A percentile compares a stretch with the other conserved stretches of the same genome.
Evolutionary conservation across 2,888 invertebrate genomes (phyloP).

Genomic region (Coremacera marginata): DNA sequence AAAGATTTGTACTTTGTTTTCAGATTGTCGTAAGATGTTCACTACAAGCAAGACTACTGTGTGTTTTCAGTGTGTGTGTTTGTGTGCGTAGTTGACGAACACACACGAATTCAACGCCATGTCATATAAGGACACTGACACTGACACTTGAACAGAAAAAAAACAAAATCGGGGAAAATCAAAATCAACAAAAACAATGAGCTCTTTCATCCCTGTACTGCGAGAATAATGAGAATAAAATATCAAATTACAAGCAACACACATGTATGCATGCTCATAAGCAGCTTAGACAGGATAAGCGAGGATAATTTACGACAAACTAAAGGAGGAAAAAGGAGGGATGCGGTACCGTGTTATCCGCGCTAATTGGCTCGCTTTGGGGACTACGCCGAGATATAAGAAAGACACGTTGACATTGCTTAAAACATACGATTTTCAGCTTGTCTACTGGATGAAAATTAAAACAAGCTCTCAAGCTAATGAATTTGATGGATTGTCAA

Average conservation of each 20-base stretch:
- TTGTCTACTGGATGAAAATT: background rate
- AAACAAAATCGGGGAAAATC: background rate
- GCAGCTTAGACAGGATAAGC: slow-evolving; percentile 9
- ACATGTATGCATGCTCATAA: slow-evolving; percentile 6
- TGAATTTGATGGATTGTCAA: slow-evolving; percentile 52
- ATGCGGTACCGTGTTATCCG: slow-evolving; percentile 17
- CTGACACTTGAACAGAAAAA: slow-evolving; percentile 13
- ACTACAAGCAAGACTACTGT: no score
- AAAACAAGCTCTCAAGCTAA: slow-evolving; percentile 28
- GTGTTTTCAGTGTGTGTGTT: background rate
- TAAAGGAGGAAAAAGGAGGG: background rate
- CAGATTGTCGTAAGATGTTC: no score
- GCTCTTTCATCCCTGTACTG: background rate
- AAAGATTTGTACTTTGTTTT: background rate
- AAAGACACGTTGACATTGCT: background rate
- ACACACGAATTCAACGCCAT: slow-evolving; percentile 17
- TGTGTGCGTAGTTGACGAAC: background rate
- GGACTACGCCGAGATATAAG: background rate
- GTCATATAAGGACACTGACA: slow-evolving; percentile 9
- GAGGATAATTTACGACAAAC: slow-evolving; percentile 24
- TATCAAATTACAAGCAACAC: slow-evolving; percentile 28
- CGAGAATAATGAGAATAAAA: slow-evolving; percentile 19
- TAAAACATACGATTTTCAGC: background rate
- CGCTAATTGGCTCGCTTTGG: slow-evolving; percentile 43
- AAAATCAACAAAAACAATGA: slow-evolving; percentile 1